Conservation (phyloP, 2,797 vertebrate species). For the Thalassophryne amazonica region DNA sequence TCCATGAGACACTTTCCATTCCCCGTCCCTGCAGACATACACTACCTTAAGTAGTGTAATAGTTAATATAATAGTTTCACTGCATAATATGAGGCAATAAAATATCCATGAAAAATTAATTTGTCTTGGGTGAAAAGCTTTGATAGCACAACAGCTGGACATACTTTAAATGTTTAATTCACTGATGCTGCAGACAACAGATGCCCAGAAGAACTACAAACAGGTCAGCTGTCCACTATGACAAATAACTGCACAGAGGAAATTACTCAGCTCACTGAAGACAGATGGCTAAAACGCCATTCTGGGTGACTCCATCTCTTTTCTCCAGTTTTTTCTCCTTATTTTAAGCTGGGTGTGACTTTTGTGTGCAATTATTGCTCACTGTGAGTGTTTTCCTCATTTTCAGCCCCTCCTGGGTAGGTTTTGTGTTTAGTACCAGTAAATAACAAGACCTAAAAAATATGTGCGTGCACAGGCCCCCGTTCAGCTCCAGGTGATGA, state of each 20-base stretch:
- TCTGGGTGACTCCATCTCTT: not conserved
- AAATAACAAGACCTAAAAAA: slow-evolving; percentile 34
- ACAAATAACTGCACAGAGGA: slow-evolving; percentile 36
- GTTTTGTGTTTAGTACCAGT: slow-evolving; percentile 20
- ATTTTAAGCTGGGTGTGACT: slow-evolving; percentile 24
- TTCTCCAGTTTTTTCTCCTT: slow-evolving; percentile 12
- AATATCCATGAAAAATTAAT: not conserved
- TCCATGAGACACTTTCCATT: too few relatives aligned
- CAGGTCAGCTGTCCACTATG: slow-evolving; percentile 25
- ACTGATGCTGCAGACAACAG: slow-evolving; percentile 9
- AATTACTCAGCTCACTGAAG: slow-evolving; percentile 39
- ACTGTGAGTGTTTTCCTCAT: slow-evolving; percentile 17
- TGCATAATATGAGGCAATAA: not conserved
- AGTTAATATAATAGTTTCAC: not conserved
- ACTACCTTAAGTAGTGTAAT: not conserved
- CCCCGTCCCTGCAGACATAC: too few relatives aligned
- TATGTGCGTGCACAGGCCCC: slow-evolving; percentile 4
- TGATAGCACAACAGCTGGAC: not conserved
- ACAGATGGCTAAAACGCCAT: slow-evolving; percentile 25
- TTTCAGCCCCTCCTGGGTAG: slow-evolving; percentile 18
- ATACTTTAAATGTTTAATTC: slow-evolving; percentile 3
- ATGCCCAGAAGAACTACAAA: slow-evolving; percentile 11
- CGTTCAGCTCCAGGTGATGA: slow-evolving; percentile 26
- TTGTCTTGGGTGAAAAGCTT: not conserved
- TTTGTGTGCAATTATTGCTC: slow-evolving; percentile 33